A percentile compares a stretch with the other conserved stretches of the same genome.
phyloP scores from a whole-genome alignment of 2,888 invertebrate genomes.

The Xestia xanthographa region DNA sequence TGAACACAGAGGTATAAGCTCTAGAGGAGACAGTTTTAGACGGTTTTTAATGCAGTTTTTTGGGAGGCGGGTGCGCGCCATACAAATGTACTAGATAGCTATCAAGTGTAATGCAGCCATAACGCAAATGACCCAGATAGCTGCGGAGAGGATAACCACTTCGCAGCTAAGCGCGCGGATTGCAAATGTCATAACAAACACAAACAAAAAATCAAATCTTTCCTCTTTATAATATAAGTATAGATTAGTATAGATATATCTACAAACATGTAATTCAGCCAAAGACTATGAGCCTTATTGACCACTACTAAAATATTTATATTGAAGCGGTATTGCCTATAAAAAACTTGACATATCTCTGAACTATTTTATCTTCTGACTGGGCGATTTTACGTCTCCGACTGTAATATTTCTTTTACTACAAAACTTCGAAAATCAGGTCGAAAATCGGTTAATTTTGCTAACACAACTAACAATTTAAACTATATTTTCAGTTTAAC shows the following conservation, averaged over 20 bases:
- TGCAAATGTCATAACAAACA: no score
- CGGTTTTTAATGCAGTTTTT: no score
- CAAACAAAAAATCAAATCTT: no score
- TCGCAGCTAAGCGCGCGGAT: no score
- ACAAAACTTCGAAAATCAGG: conserved; percentile 46
- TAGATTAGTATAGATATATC: background rate
- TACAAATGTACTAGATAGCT: no score
- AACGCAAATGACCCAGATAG: no score
- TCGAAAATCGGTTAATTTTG: conserved; percentile 46
- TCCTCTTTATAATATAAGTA: no score
- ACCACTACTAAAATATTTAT: background rate
- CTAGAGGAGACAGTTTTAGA: no score
- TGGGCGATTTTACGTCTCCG: conserved; percentile 25
- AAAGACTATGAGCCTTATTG: conserved; percentile 1
- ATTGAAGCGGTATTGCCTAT: conserved; percentile 1
- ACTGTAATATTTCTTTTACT: conserved; percentile 32
- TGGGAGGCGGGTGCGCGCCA: no score
- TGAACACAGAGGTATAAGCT: no score
- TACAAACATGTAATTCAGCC: background rate
- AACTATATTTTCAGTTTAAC: conserved; percentile 3
- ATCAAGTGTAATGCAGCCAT: no score
- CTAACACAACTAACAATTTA: conserved; percentile 56
- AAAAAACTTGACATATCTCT: conserved; percentile 2
- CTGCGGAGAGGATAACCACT: no score
- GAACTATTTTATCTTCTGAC: conserved; percentile 8